A percentile compares a stretch with the other conserved stretches of the same genome.
These are phyloP conservation scores for Oceanodroma leucorhoa DNA, from an alignment of 2,797 vertebrate species.

Conservation along the genomic window DNA sequence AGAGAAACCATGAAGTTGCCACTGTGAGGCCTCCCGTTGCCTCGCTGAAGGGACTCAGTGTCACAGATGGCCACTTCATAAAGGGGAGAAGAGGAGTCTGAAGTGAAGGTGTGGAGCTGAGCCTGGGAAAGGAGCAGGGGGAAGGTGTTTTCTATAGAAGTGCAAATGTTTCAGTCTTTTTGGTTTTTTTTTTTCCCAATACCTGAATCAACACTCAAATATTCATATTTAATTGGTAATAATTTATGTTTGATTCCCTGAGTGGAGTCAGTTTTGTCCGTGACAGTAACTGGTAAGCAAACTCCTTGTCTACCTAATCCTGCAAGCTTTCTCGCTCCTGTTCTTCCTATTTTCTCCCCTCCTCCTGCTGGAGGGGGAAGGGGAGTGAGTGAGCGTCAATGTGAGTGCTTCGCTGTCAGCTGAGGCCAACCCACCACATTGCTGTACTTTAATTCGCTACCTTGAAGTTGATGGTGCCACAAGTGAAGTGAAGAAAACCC, in stretches of 20 bases:
- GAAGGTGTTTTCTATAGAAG: neutral
- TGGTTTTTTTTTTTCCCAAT: neutral
- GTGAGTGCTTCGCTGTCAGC: neutral
- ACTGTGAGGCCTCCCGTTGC: accelerated
- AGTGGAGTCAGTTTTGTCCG: neutral
- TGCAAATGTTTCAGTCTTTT: neutral
- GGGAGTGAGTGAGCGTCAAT: neutral
- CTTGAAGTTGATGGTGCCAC: neutral
- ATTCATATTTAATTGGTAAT: neutral
- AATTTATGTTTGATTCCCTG: neutral
- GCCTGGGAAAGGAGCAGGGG: accelerated
- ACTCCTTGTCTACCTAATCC: neutral
- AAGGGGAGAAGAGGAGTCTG: neutral
- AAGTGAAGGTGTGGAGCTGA: neutral
- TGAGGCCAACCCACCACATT: accelerated
- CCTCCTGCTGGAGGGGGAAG: accelerated
- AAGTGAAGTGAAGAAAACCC: neutral
- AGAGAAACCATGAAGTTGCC: accelerated
- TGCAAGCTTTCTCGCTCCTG: neutral
- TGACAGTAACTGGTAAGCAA: neutral
- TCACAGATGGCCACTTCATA: neutral
- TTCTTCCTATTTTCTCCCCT: neutral
- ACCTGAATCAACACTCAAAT: neutral
- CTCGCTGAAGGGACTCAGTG: neutral
- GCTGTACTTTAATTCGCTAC: neutral